Evolutionary conservation across 2,888 invertebrate species (phyloP).

Genomic region (Mesoligia furuncula): DNA sequence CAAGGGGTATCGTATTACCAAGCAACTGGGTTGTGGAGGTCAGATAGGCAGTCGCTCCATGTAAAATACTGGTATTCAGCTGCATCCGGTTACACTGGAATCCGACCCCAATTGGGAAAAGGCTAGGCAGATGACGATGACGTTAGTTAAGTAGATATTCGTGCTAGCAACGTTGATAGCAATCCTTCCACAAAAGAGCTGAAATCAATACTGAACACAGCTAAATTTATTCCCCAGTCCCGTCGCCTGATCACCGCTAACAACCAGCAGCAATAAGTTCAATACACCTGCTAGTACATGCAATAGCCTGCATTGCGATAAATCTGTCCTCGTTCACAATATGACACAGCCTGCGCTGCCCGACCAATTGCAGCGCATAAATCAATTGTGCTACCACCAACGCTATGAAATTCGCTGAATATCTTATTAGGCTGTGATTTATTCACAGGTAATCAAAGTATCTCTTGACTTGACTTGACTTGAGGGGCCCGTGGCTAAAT

Average conservation of each 20-base stretch:
- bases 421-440: slow-evolving; percentile 26
- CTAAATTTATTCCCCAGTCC: neutral
- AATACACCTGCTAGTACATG: slow-evolving; percentile 50
- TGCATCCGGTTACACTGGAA: too few species aligned
- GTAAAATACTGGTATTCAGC: too few species aligned
- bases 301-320: slow-evolving; percentile 66
- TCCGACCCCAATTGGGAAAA: too few species aligned
- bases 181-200: neutral
- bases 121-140: too few species aligned
- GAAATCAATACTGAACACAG: slow-evolving; percentile 20
- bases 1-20: too few species aligned
- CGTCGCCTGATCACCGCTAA: slow-evolving; percentile 24
- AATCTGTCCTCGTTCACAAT: slow-evolving; percentile 62
- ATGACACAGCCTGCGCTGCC: slow-evolving; percentile 59
- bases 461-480: too few species aligned
- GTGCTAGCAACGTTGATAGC: neutral
- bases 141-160: neutral
- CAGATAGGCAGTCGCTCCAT: too few species aligned
- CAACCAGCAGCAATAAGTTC: slow-evolving; percentile 30
- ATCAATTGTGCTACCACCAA: slow-evolving; percentile 54
- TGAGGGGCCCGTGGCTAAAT: too few species aligned
- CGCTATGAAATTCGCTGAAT: slow-evolving; percentile 48
- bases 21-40: too few species aligned
- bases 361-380: slow-evolving; percentile 57
- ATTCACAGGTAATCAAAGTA: neutral